Percentiles rank a stretch among this genome's conserved stretches.
Conservation (phyloP, 2,113 vertebrate genomes). For the Dicaeum eximium region DNA sequence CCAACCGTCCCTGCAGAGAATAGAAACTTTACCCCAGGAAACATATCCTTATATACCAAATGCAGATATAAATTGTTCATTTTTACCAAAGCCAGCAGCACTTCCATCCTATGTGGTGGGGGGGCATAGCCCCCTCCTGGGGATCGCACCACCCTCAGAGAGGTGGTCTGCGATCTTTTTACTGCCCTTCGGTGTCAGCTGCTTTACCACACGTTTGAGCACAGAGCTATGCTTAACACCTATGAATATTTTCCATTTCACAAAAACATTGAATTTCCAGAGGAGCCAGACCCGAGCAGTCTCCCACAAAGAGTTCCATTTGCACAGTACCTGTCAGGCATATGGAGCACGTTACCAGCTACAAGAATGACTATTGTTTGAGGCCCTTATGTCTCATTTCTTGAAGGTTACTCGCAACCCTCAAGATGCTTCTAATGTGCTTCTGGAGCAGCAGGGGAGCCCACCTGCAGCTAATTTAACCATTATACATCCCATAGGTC, state of each 20-base stretch:
- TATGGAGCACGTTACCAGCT: background rate
- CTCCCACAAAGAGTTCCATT: background rate
- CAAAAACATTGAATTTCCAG: background rate
- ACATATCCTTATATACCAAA: rapidly evolving
- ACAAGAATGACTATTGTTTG: background rate
- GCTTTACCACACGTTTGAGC: background rate
- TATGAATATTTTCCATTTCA: background rate
- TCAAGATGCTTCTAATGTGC: conserved; percentile 3
- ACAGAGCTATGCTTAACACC: background rate
- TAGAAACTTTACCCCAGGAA: background rate
- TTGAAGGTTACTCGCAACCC: background rate
- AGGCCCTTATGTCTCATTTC: background rate
- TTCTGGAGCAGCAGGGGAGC: background rate
- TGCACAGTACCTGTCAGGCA: background rate
- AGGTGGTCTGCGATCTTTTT: background rate
- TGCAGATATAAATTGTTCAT: rapidly evolving
- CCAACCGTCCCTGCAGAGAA: no score
- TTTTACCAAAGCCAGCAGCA: background rate
- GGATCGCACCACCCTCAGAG: background rate
- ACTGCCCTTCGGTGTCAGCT: rapidly evolving
- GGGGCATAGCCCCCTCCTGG: background rate
- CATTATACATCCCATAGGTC: background rate
- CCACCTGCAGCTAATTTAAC: conserved; percentile 29
- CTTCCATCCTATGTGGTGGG: background rate
- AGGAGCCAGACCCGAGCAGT: background rate